Base-by-base conservation (phyloP, 1,140 invertebrate species). In the Drosophila prosaltans region DNA sequence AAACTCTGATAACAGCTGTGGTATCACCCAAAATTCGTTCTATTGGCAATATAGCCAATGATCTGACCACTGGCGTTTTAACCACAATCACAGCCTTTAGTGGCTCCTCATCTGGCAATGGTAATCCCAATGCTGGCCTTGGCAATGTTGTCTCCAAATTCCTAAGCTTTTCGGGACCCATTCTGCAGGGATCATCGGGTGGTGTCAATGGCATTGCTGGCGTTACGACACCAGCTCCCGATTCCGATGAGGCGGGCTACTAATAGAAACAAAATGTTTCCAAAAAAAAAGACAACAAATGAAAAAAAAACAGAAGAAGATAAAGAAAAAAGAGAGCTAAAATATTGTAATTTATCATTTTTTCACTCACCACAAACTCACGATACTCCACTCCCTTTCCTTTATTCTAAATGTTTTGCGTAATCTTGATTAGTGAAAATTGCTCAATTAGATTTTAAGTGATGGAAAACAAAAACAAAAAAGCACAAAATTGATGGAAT, bases 11-110 rank as follows among this genome's bases (percentile, higher is more conserved):
- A 85, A 81, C 93, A 65, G 91, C 91, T 81, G 77, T 95, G 1
- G 93, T 95, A 28, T 94, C 93, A 51, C 95, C 95, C 3, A 93
- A 95, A 69, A 93, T 95, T 51, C 93, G 94, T 67, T 86, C 94
- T 9, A 92, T 95, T 57, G 94, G 94, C 65, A 93, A 94, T 16
- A 93, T 93, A 40, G 91, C 93, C 8, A 94, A 94, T 10, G 92
- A 94, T 72, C 72, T 94, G 11, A 94, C 94, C 26, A 93, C 93
- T 28, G 93, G 94, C 2, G 93, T 93, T 2, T 85, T 93, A 26
- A 92, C 92, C 65, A 92, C 91, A 10, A 91, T 92, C 21, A 93
- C 93, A 11, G 78, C 79, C 5, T 91, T 91, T n/a, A 91, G 90
- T 55, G 84, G 86, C 45, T 81, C 82, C 36, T 90, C 82, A 6